Evolutionary conservation across 2,888 invertebrate genomes (phyloP).

Genomic region (Ochropleura leucogaster): DNA sequence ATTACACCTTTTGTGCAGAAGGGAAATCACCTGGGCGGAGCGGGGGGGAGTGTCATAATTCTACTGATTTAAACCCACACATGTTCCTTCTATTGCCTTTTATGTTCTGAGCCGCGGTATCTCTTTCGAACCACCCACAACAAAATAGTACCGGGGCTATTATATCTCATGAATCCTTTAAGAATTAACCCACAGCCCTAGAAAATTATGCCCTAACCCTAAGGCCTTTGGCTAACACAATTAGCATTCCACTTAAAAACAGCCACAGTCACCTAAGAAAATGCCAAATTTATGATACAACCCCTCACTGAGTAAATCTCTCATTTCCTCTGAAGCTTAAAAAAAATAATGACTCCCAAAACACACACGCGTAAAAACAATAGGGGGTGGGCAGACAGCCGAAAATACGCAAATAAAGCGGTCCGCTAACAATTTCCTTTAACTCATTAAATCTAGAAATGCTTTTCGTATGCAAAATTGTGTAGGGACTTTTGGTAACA

Average conservation of each 20-base stretch:
- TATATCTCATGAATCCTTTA: too few species aligned
- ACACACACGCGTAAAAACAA: slow-evolving; percentile 86
- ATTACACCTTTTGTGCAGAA: too few species aligned
- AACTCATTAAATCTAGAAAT: slow-evolving; percentile 79
- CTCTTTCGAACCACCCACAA: too few species aligned
- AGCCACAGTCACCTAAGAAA: not conserved
- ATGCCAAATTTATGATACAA: slow-evolving; percentile 4
- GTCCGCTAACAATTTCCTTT: slow-evolving; percentile 85
- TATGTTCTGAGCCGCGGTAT: too few species aligned
- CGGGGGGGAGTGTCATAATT: too few species aligned
- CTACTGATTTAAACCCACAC: too few species aligned
- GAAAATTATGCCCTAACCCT: too few species aligned
- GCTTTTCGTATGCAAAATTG: slow-evolving; percentile 71
- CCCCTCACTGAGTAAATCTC: slow-evolving; percentile 70
- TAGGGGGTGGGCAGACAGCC: slow-evolving; percentile 76
- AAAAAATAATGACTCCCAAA: slow-evolving; percentile 84
- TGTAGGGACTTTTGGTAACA: slow-evolving; percentile 66
- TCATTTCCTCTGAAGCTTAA: slow-evolving; percentile 81
- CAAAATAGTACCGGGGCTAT: too few species aligned
- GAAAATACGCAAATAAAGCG: slow-evolving; percentile 83
- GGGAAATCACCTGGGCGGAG: too few species aligned
- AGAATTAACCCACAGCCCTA: too few species aligned
- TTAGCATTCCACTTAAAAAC: not conserved
- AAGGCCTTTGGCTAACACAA: not conserved
- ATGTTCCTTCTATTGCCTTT: too few species aligned